Evolutionary conservation across 1,140 invertebrate genomes (phyloP).

Genomic region (Rhyacophila brunnea): DNA sequence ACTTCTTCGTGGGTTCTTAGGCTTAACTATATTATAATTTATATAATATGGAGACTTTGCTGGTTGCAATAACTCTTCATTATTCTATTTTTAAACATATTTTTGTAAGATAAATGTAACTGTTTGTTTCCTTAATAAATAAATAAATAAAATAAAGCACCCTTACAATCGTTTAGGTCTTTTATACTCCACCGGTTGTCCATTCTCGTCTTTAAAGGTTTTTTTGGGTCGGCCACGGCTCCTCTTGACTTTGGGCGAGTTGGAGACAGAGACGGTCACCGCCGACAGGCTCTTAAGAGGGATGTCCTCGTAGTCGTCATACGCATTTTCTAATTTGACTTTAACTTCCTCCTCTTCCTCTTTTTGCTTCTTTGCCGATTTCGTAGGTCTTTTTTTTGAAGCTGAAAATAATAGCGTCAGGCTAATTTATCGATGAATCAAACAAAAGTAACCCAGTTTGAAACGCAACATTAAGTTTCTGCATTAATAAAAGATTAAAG

Average conservation of each 20-base stretch:
- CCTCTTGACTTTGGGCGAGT: neutral
- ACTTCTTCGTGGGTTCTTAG: no score
- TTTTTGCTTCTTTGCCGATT: neutral
- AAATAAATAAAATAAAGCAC: neutral
- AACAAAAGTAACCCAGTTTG: neutral
- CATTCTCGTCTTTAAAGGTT: conserved; percentile 9
- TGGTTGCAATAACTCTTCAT: no score
- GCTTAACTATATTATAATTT: no score
- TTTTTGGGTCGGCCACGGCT: conserved; percentile 18
- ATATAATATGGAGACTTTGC: no score
- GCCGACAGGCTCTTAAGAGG: neutral
- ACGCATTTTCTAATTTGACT: conserved; percentile 15
- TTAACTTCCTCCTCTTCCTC: conserved; percentile 6
- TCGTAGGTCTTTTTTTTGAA: neutral
- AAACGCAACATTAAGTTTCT: neutral
- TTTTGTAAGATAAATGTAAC: no score
- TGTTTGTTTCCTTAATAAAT: no score
- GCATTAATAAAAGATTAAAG: no score
- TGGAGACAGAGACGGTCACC: no score
- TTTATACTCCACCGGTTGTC: neutral
- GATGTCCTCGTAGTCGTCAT: neutral
- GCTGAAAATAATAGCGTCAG: conserved; percentile 12
- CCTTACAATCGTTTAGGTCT: conserved; percentile 18
- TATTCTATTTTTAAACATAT: no score
- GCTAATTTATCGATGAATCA: no score